Base-by-base conservation (phyloP, 2,113 vertebrate species). In the Dipodomys stephensi region DNA sequence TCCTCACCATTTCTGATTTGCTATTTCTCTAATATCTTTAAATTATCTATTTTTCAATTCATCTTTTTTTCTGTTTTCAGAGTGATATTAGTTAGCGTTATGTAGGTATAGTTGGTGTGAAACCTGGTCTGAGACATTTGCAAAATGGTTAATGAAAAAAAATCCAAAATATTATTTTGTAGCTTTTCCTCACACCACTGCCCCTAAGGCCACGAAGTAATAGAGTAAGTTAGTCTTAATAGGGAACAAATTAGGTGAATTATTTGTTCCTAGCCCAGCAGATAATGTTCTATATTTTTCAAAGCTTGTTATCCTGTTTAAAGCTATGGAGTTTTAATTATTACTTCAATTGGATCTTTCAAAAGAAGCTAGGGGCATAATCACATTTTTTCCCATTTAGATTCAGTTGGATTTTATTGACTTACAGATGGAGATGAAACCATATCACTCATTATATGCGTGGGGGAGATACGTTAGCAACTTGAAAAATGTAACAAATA, bases 201-300 rank as follows among this genome's bases (percentile, higher is more conserved):
- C 49, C 44, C n/a, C 1, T 57, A 74, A 87, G 88, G 94, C 94
- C 89, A 2, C 87, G 90, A 96, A 95, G 68, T 92, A 96, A 93
- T 89, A 91, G 79, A 90, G 91, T 93, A 77, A 94, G 92, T 96
- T 96, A 93, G 73, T 80, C 80, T 93, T 97, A 96, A 96, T 92
- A 95, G 83, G 89, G 49, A 92, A 94, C 92, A 96, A 93, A 97
- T 96, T 91, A 94, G 91, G 86, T 96, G 91, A 95, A 96, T 96
- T 96, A 96, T 95, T 93, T 88, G 86, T 96, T 83, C 53, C 72
- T 89, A 87, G 64, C 71, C 83, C 77, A 94, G 80, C 49, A 95
- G 87, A 96, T 93, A 95, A 96, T 93, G 83, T 23, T 92, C 12
- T 69, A 32, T 91, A 93, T 96, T 94, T 97, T 96, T 97, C 92